Conservation (phyloP, 2,888 invertebrate genomes). For the Hetaerina titia region DNA sequence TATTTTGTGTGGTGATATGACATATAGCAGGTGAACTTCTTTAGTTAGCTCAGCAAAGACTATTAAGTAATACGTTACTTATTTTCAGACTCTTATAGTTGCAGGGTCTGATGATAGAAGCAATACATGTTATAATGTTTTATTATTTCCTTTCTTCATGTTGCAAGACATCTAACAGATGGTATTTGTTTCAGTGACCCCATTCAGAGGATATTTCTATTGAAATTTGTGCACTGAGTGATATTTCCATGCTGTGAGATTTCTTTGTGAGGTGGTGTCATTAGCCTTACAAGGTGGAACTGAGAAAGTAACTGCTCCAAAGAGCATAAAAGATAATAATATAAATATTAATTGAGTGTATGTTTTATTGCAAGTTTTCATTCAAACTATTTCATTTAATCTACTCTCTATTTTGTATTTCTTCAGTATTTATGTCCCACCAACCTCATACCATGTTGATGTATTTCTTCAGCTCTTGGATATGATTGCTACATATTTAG, state of each 20-base stretch:
- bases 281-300: conserved; percentile 67
- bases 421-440: conserved; percentile 61
- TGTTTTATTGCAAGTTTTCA: conserved; percentile 59
- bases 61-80: conserved; percentile 24
- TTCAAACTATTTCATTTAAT: conserved; percentile 58
- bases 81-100: conserved; percentile 44
- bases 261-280: conserved; percentile 66
- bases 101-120: conserved; percentile 59
- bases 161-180: conserved; percentile 55
- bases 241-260: conserved; percentile 67
- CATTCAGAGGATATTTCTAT: conserved; percentile 56
- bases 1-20: background rate
- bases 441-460: conserved; percentile 63
- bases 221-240: conserved; percentile 61
- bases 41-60: conserved; percentile 30
- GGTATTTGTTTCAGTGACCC: conserved; percentile 67
- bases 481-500: conserved; percentile 60
- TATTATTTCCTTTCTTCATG: conserved; percentile 56
- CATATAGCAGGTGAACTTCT: conserved; percentile 20
- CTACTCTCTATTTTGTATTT: conserved; percentile 43
- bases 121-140: conserved; percentile 57
- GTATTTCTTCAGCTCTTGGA: conserved; percentile 64
- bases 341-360: conserved; percentile 61
- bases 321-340: conserved; percentile 64
- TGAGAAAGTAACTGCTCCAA: conserved; percentile 67